Conservation (phyloP, 1,140 invertebrate genomes). For the Pseudoatta argentina region DNA sequence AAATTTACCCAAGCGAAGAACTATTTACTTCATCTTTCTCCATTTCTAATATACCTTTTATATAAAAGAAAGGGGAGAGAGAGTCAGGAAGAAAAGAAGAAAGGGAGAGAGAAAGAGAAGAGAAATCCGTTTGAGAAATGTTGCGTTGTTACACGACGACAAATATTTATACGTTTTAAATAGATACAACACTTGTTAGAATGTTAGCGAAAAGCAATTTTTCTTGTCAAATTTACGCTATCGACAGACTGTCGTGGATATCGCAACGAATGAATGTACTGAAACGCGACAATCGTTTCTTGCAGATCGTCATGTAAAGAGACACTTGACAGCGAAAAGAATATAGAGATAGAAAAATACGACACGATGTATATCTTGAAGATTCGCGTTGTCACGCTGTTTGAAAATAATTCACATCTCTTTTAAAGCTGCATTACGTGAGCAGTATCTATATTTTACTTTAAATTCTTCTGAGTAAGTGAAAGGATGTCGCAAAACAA, state of each 20-base stretch:
- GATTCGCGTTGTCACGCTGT: conserved; percentile 28
- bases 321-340: conserved; percentile 43
- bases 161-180: conserved; percentile 55
- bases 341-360: conserved; percentile 35
- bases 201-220: conserved; percentile 40
- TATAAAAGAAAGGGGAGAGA: not conserved
- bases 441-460: conserved; percentile 20
- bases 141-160: conserved; percentile 9
- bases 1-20: conserved; percentile 52
- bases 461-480: not conserved
- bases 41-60: conserved; percentile 59
- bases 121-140: conserved; percentile 23
- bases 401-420: conserved; percentile 46
- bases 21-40: conserved; percentile 58
- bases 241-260: conserved; percentile 50
- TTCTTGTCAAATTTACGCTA: conserved; percentile 58
- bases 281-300: conserved; percentile 55
- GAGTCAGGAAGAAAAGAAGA: not conserved
- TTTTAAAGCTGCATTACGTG: conserved; percentile 10
- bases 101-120: not conserved
- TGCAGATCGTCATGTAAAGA: conserved; percentile 44
- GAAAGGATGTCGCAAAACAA: not conserved
- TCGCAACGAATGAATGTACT: conserved; percentile 33
- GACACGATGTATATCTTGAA: conserved; percentile 8
- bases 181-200: conserved; percentile 52